phyloP scores from a whole-genome alignment of 2,797 vertebrate genomes.

The Phylloscopus collybita region DNA sequence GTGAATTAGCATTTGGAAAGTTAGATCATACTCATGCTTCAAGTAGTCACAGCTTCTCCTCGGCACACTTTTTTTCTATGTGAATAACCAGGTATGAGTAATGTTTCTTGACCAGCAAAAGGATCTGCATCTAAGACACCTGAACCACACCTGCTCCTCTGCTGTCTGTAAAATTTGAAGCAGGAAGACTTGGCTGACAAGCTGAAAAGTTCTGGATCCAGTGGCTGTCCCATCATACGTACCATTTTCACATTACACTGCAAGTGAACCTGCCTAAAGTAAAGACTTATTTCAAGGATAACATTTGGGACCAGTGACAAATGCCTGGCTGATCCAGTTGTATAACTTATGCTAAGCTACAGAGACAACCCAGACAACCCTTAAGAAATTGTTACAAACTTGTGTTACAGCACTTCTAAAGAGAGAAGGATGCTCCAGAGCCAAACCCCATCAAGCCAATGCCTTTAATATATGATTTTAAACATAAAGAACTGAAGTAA shows the following conservation, averaged over 20 bases:
- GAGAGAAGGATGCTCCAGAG: slow-evolving; percentile 45
- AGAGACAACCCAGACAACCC: slow-evolving; percentile 23
- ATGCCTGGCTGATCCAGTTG: slow-evolving; percentile 43
- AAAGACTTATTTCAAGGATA: slow-evolving; percentile 5
- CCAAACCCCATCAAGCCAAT: slow-evolving; percentile 37
- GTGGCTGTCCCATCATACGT: not conserved
- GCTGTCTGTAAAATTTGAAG: not conserved
- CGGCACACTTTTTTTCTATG: not conserved
- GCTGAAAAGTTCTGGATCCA: not conserved
- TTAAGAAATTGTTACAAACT: slow-evolving; percentile 33
- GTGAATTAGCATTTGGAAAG: slow-evolving; percentile 34
- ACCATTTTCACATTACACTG: not conserved
- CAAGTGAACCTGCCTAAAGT: not conserved
- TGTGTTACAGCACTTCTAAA: slow-evolving; percentile 51
- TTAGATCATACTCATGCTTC: slow-evolving; percentile 12
- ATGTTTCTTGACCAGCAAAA: slow-evolving; percentile 1
- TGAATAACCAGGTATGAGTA: not conserved
- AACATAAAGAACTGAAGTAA: slow-evolving; percentile 61
- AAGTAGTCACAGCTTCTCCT: not conserved
- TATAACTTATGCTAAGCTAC: slow-evolving; percentile 41
- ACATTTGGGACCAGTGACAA: slow-evolving; percentile 54
- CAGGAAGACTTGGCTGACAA: not conserved
- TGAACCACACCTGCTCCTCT: not conserved
- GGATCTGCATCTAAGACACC: not conserved
- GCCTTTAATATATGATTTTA: slow-evolving; percentile 56